Evolutionary conservation across 1,140 invertebrate genomes (phyloP).

Genomic region (Hermetia illucens): DNA sequence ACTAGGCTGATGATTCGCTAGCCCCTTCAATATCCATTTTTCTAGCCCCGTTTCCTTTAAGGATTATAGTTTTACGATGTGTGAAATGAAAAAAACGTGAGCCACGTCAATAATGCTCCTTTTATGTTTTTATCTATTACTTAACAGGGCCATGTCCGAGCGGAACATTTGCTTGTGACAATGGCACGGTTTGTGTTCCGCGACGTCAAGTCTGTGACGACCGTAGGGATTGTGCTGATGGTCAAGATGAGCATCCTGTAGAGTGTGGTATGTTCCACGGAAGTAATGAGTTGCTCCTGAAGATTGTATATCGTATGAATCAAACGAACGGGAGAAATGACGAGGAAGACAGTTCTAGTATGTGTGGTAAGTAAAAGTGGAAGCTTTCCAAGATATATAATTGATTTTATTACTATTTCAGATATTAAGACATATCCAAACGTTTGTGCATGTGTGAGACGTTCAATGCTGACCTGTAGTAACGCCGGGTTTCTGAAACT

Average conservation of each 20-base stretch:
- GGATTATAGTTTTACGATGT: too few species aligned
- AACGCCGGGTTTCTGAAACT: background rate
- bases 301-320: background rate
- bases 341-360: background rate
- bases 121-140: too few species aligned
- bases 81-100: too few species aligned
- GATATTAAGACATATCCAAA: background rate
- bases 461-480: background rate
- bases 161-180: constrained; percentile 52
- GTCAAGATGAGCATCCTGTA: constrained; percentile 41
- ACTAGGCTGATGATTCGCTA: too few species aligned
- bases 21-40: too few species aligned
- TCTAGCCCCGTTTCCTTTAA: too few species aligned
- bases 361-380: background rate
- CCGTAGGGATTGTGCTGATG: constrained; percentile 48
- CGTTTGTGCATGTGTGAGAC: background rate
- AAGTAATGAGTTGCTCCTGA: constrained; percentile 19
- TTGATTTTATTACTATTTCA: background rate
- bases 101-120: too few species aligned
- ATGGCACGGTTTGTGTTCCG: constrained; percentile 51
- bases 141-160: constrained; percentile 37
- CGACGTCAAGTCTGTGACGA: constrained; percentile 50
- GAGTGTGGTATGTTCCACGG: constrained; percentile 27
- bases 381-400: background rate
- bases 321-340: background rate